Base-by-base conservation (phyloP, 2,113 vertebrate genomes). In the Hystrix brachyura region DNA sequence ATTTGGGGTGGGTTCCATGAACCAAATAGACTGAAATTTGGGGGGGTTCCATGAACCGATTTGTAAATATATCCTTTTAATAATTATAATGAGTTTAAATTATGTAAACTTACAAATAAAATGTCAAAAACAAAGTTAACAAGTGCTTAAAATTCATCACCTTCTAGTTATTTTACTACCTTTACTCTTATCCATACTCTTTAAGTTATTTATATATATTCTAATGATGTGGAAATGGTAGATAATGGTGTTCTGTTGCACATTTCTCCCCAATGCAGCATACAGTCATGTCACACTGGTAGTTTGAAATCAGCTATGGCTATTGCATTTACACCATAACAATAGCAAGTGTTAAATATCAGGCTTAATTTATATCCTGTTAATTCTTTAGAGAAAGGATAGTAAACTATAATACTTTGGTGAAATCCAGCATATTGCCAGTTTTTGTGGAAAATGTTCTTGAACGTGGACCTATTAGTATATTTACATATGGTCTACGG, bases 91-190 rank as follows among this genome's bases (percentile, higher is more conserved):
- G 32, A 51, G 34, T 34, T 65, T 71, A 94, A 59, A 78, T 79
- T 67, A 83, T 51, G n/a, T 89, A 65, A 59, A 78, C 18, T 51
- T 95, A 62, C 19, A 87, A n/a, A 38, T 53, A 53, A 69, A 87
- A 21, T 48, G 8, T 86, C 89, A 86, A 82, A 72, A 79, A 78
- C 9, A 69, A 65, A 83, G 25, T 59, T 87, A 91, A 65, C 18
- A 86, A 71, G 71, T 82, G 51, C 3, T n/a, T 29, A 78, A 84
- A 86, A 59, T 19, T 74, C 34, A 69, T n/a, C 7, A 55, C 7
- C 95, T 94, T 91, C 59, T 57, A 80, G 27, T 53, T 78, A 79
- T 62, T 95, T 93, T 90, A 60, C 21, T 79, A 23, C 17, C 1
- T 64, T 76, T 86, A 29, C 3, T 78, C 10, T 69, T 94, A 57